phyloP scores from a whole-genome alignment of 2,888 invertebrate genomes.

The Himalopsyche tibetana region DNA sequence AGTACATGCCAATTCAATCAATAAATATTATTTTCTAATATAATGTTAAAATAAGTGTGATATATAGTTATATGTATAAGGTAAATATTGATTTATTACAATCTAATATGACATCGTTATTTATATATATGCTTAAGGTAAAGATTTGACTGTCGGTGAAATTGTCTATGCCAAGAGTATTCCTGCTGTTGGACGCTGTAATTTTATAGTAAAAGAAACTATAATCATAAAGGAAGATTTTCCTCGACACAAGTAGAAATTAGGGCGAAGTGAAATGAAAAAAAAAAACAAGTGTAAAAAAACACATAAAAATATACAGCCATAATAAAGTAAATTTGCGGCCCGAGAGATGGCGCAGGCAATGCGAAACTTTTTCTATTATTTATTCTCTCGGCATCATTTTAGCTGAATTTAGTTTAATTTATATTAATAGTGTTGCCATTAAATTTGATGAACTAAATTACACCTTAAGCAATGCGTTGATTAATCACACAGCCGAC shows the following conservation, averaged over 20 bases:
- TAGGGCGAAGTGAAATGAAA: slow-evolving; percentile 25
- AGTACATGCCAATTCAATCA: too few species aligned
- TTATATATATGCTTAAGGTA: too few species aligned
- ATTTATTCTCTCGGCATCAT: slow-evolving; percentile 21
- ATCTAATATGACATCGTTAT: too few species aligned
- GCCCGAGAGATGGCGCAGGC: slow-evolving; percentile 19
- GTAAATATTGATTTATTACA: too few species aligned
- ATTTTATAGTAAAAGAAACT: slow-evolving; percentile 15
- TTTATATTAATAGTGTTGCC: slow-evolving; percentile 1
- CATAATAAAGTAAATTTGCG: slow-evolving; percentile 36
- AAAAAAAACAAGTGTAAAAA: slow-evolving; percentile 41
- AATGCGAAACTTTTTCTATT: not conserved
- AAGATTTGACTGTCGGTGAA: not conserved
- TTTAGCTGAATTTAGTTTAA: slow-evolving; percentile 27
- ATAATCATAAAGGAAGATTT: slow-evolving; percentile 20
- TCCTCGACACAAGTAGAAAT: slow-evolving; percentile 14
- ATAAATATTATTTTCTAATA: too few species aligned
- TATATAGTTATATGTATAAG: too few species aligned
- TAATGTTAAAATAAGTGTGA: too few species aligned
- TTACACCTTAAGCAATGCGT: too few species aligned
- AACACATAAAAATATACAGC: slow-evolving; percentile 15
- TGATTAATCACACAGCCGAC: too few species aligned
- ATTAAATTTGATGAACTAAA: not conserved
- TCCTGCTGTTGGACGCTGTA: not conserved
- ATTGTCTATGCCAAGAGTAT: not conserved